Percentiles rank a stretch among this genome's conserved stretches.
Conservation (phyloP, 2,888 invertebrate genomes). For the Drosophila lutescens region DNA sequence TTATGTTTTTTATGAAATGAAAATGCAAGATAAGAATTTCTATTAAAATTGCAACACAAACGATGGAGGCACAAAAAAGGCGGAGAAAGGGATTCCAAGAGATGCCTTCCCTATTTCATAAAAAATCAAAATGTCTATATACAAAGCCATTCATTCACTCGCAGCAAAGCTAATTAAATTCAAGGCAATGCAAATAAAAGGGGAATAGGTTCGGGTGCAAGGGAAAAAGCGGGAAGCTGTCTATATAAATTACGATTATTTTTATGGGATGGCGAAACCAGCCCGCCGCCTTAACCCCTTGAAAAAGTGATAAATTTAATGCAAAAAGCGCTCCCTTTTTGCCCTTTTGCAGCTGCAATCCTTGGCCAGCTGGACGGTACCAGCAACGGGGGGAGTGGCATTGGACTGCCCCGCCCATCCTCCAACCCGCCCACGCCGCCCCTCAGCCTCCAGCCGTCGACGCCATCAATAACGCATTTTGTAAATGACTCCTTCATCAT, state of each 20-base stretch:
- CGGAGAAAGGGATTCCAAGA: background rate
- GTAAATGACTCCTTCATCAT: conserved; percentile 85
- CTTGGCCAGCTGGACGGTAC: conserved; percentile 59
- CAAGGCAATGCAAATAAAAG: conserved; percentile 14
- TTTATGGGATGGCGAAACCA: conserved; percentile 23
- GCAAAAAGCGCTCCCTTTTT: conserved; percentile 30
- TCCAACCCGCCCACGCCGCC: conserved; percentile 32
- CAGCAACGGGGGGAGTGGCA: conserved; percentile 20
- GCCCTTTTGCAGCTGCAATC: conserved; percentile 46
- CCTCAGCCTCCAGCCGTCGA: conserved; percentile 81
- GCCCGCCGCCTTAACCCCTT: conserved; percentile 3
- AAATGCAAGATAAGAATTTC: conserved; percentile 36
- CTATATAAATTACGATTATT: conserved; percentile 35
- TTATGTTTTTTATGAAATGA: conserved; percentile 13
- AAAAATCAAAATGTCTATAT: conserved; percentile 17
- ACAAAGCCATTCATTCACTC: conserved; percentile 15
- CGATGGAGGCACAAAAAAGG: background rate
- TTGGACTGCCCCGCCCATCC: conserved; percentile 1
- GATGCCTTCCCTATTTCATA: conserved; percentile 28
- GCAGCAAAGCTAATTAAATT: conserved; percentile 47
- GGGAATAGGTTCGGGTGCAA: background rate
- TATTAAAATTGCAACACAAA: conserved; percentile 32
- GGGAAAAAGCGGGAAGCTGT: conserved; percentile 16
- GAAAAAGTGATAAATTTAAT: conserved; percentile 63
- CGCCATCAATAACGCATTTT: conserved; percentile 83